Conservation (phyloP, 2,113 vertebrate genomes). For the Pleuronectes platessa region DNA sequence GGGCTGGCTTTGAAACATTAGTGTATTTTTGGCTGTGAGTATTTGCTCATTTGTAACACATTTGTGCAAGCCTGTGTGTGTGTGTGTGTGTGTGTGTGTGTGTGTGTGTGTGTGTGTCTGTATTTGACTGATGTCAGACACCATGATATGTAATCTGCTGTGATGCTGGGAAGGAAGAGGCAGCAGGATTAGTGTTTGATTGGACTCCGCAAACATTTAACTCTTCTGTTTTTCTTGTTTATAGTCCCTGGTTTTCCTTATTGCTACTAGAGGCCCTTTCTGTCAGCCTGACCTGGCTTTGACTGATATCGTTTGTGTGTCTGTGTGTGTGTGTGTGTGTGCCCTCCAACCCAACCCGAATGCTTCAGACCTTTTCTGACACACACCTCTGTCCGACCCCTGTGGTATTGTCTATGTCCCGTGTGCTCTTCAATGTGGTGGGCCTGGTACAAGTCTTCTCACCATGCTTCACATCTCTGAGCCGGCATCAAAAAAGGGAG, state of each 20-base stretch:
- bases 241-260: neutral
- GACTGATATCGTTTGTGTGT: no score
- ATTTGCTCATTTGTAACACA: slow-evolving; percentile 40
- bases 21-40: slow-evolving; percentile 44
- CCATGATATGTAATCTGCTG: slow-evolving; percentile 21
- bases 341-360: slow-evolving; percentile 35
- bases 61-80: neutral
- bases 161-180: slow-evolving; percentile 25
- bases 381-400: slow-evolving; percentile 34
- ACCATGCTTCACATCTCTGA: slow-evolving; percentile 60
- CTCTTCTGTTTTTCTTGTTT: neutral
- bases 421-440: slow-evolving; percentile 49
- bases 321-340: neutral
- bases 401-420: slow-evolving; percentile 48
- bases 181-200: slow-evolving; percentile 53
- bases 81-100: neutral
- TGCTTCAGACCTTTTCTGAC: slow-evolving; percentile 35
- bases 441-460: slow-evolving; percentile 53
- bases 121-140: slow-evolving; percentile 50
- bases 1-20: slow-evolving; percentile 60
- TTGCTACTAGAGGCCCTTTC: no score
- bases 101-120: neutral
- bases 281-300: neutral
- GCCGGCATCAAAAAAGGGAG: slow-evolving; percentile 65
- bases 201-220: slow-evolving; percentile 24